Evolutionary conservation across 2,797 vertebrate species (phyloP), one percentile per base, ranked within the genome.

Genomic region (Sphenopsis melanotis): DNA sequence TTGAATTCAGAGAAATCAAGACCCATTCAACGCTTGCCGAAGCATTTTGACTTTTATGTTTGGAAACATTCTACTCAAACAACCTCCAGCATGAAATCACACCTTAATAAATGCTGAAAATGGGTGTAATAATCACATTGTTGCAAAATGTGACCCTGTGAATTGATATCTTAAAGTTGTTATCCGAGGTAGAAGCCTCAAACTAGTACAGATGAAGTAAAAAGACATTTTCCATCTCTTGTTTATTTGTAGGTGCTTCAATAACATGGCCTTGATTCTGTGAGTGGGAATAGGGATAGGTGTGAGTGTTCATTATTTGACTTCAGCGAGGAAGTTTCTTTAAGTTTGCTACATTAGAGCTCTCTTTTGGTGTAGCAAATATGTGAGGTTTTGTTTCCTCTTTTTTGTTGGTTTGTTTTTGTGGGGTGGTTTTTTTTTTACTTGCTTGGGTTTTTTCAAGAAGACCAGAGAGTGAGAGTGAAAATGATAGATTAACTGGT

Each of bases 401-500:
- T 0, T 42, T 37, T 76, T 70, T 57, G 10, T 36, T 69, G 12
- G 3, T 29, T 36, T 41, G 6, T 8, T 55, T 65, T 30, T 53
- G 2, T 59, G 36, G 36, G 5, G 3, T 17, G 2, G 0, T 21
- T 56, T 47, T 27, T 56, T 56, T 47, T 27, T 47, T 21, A 1
- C 29, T 27, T 53, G 8, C 24, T 46, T 60, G 34, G 3, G 3
- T 39, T 59, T 41, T 56, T 37, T 15, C 18, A 11, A 32, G 46
- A 80, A 80, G 10, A 57, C 1, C 3, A 61, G 37, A 57, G 37
- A 53, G 12, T 22, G 9, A 66, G 32, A 41, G 2, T 27, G 68
- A 26, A 71, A 83, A 63, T n/a, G 3, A 6, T 46, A 21, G 19
- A 76, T 72, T 55, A 64, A 64, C 16, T 52, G 11, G 15, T 47